Evolutionary conservation across 2,797 vertebrate species (phyloP), one percentile per base, ranked within the genome.

Genomic region (Paedocypris micromegethes): DNA sequence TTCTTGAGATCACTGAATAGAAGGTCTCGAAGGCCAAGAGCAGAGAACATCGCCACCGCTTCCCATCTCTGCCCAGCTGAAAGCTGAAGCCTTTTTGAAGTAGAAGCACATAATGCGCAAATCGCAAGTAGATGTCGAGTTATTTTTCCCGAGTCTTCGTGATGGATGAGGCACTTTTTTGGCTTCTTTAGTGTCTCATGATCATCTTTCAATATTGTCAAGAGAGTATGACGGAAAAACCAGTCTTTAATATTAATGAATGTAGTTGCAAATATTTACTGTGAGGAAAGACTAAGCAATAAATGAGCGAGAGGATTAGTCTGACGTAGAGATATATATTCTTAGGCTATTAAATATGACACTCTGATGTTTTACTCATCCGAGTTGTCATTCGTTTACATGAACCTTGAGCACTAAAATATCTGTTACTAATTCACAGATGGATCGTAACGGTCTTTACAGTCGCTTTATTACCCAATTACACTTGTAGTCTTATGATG

Each of bases 1-100:
- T 98, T 73, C 78, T 93, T 81, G 94, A 94, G 80, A 95, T 98
- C 0, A 87, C 88, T 39, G 90, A 88, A 80, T 81, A 77, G 64
- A 73, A 23, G 50, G 40, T 64, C 60, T 5, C n/a, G 40, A 51
- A 58, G 60, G 46, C 46, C 41, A 43, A 62, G 5, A 58, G 46
- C 50, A 9, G 60, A 66, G 44, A 52, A 45, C 9, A 39, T 51
- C 9, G 42, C 62, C 43, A 43, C 45, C 45, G 42, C 45, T 48
- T 45, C 48, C 67, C 65, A 9, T 47, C 57, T n/a, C 62, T n/a
- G 49, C 56, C 48, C 9, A 45, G 56, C 65, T 57, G 67, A 9
- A 53, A 45, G 46, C 52, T 40, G 47, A 52, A 5, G 39, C 8
- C 37, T 57, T 64, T 49, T 38, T 43, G 7, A 6, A 50, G 64